phyloP scores from a whole-genome alignment of 53 echinoderm and acorn worm genomes.

The Luidia sarsii region DNA sequence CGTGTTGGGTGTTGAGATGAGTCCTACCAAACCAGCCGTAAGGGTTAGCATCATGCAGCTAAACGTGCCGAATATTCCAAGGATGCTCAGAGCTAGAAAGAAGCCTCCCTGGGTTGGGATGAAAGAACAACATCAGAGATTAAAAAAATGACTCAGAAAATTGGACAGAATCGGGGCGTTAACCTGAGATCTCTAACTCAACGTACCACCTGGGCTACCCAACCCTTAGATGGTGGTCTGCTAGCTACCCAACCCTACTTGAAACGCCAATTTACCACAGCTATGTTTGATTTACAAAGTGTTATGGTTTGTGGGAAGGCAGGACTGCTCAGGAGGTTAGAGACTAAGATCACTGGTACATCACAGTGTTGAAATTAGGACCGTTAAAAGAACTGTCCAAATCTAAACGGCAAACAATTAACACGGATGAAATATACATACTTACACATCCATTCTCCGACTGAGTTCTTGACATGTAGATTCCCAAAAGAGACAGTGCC shows the following conservation, averaged over 20 bases:
- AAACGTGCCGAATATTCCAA: constrained; percentile 5
- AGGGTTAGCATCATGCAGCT: background rate
- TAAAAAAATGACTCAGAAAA: too few species aligned
- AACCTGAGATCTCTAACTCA: too few species aligned
- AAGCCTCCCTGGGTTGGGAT: background rate
- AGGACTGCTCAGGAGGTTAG: background rate
- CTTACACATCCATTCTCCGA: constrained; percentile 45
- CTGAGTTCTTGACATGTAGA: constrained; percentile 17
- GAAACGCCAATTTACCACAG: background rate
- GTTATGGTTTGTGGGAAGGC: background rate
- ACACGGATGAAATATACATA: too few species aligned
- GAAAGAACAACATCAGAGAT: background rate
- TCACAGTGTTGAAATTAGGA: too few species aligned
- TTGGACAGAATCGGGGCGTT: too few species aligned
- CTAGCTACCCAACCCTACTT: background rate
- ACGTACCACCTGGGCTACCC: too few species aligned
- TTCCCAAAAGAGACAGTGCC: background rate
- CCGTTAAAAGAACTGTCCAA: background rate
- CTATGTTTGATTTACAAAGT: too few species aligned
- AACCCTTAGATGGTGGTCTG: too few species aligned
- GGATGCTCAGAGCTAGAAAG: constrained; percentile 3
- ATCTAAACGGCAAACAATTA: too few species aligned
- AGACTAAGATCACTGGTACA: too few species aligned
- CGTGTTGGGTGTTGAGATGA: background rate
- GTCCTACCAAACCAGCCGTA: background rate